A percentile compares a stretch with the other conserved stretches of the same genome.
Evolutionary conservation across 1,140 invertebrate species (phyloP).

Genomic region (Atta cephalotes): DNA sequence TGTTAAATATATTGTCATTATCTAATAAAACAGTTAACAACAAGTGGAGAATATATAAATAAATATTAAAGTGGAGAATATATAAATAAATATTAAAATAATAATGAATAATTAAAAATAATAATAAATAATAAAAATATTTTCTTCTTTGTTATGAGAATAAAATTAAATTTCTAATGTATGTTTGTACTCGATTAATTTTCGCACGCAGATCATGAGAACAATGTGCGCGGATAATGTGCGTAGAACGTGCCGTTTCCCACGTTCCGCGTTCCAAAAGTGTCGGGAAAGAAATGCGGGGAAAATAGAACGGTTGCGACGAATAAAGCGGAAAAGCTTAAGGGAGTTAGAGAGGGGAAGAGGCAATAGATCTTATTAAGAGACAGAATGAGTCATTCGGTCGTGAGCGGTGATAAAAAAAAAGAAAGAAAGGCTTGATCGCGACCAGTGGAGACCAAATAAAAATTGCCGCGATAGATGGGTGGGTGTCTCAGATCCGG

Average conservation of each 20-base stretch:
- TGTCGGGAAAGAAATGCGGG: slow-evolving; percentile 4
- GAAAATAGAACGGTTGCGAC: neutral
- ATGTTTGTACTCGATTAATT: slow-evolving; percentile 1
- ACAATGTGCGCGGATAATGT: neutral
- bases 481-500: slow-evolving; percentile 84
- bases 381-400: slow-evolving; percentile 67
- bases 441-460: slow-evolving; percentile 62
- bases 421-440: slow-evolving; percentile 62
- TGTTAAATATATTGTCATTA: neutral
- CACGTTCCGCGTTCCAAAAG: neutral
- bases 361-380: slow-evolving; percentile 72
- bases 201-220: neutral
- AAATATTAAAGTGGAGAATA: neutral
- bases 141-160: too few relatives aligned
- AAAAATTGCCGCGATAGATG: slow-evolving; percentile 65
- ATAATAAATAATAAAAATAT: too few relatives aligned
- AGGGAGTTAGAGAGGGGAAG: slow-evolving; percentile 30
- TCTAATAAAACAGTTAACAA: neutral
- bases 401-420: slow-evolving; percentile 27
- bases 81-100: neutral
- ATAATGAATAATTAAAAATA: too few relatives aligned
- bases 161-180: neutral
- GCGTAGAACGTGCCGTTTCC: neutral
- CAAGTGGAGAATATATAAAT: neutral
- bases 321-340: slow-evolving; percentile 9